Percentiles rank a stretch among this genome's conserved stretches.
phyloP scores from a whole-genome alignment of 2,888 invertebrate species.

The Archips xylosteana region DNA sequence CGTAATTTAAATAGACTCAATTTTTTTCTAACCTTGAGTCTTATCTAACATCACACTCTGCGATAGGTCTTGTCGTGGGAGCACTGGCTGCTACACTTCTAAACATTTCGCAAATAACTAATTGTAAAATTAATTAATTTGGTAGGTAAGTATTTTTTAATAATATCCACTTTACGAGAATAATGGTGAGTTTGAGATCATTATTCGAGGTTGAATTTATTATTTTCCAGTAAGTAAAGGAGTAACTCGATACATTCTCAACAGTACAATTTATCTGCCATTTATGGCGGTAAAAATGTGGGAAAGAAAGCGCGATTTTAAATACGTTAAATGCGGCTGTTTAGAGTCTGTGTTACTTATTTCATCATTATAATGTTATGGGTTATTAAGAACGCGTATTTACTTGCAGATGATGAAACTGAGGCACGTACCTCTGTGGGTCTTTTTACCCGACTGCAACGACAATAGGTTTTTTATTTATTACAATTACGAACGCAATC shows the following conservation, averaged over 20 bases:
- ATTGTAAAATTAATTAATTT: too few species aligned
- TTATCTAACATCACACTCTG: conserved; percentile 15
- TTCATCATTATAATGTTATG: too few species aligned
- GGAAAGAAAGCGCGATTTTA: background rate
- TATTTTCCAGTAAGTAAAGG: too few species aligned
- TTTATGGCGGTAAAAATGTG: background rate
- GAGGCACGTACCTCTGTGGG: too few species aligned
- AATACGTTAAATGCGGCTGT: background rate
- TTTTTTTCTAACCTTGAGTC: conserved; percentile 9
- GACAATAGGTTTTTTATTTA: too few species aligned
- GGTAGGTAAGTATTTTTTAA: background rate
- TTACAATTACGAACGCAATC: too few species aligned
- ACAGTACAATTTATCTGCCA: background rate
- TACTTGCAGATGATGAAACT: too few species aligned
- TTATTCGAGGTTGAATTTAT: too few species aligned
- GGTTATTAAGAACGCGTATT: too few species aligned
- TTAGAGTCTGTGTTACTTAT: too few species aligned
- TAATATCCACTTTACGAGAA: background rate
- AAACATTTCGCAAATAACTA: background rate
- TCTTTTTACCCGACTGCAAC: too few species aligned
- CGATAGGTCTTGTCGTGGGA: background rate
- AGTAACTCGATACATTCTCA: background rate
- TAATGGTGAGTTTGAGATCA: background rate
- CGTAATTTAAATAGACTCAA: conserved; percentile 22
- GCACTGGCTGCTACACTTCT: background rate